phyloP scores from a whole-genome alignment of 1,140 invertebrate species.

The Planococcus citri region DNA sequence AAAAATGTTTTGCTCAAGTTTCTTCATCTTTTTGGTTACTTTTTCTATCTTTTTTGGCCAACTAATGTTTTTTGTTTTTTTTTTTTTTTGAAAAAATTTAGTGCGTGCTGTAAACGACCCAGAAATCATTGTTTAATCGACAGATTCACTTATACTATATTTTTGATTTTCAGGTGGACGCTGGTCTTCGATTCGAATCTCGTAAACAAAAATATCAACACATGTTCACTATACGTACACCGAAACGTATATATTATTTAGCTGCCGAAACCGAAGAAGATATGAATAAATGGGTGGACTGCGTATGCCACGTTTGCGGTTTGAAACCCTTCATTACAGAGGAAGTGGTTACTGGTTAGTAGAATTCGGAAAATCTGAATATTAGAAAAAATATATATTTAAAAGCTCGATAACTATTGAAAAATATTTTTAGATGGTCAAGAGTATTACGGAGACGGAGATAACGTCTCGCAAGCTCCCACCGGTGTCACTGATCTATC shows the following conservation, averaged over 20 bases:
- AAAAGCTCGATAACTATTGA: too few species aligned
- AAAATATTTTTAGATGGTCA: neutral
- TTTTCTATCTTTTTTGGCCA: too few species aligned
- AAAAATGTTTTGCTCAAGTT: too few species aligned
- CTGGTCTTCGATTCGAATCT: slow-evolving; percentile 67
- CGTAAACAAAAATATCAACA: slow-evolving; percentile 67
- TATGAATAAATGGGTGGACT: slow-evolving; percentile 91
- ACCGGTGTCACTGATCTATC: slow-evolving; percentile 34
- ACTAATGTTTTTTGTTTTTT: too few species aligned
- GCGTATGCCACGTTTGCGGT: slow-evolving; percentile 83
- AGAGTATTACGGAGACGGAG: slow-evolving; percentile 10
- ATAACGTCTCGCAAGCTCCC: neutral
- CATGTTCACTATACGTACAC: slow-evolving; percentile 81
- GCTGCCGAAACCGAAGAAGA: slow-evolving; percentile 79
- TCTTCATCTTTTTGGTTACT: too few species aligned
- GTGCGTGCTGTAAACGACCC: too few species aligned
- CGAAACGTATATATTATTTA: slow-evolving; percentile 77
- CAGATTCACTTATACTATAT: slow-evolving; percentile 22
- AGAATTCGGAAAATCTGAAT: neutral
- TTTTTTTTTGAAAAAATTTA: too few species aligned
- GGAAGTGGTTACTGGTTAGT: slow-evolving; percentile 40
- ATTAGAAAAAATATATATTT: neutral
- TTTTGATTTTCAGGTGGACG: slow-evolving; percentile 51
- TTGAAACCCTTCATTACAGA: slow-evolving; percentile 64
- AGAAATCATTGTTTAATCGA: slow-evolving; percentile 21